Conservation (phyloP, 92 coral and sea anemone genomes). For the Bergia puertoricense region DNA sequence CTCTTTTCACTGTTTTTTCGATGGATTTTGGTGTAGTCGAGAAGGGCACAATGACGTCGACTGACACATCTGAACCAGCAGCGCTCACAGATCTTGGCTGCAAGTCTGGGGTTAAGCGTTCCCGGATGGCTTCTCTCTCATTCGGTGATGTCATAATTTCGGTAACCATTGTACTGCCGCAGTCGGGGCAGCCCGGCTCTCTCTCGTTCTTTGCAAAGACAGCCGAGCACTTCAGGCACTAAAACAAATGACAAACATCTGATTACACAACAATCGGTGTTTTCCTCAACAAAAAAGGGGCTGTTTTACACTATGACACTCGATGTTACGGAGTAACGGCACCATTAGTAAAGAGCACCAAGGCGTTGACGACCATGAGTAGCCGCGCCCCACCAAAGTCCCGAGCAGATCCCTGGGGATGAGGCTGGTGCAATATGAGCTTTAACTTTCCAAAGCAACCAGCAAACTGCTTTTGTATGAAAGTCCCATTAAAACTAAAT, state of each 20-base stretch:
- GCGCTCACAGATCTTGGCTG: conserved; percentile 45
- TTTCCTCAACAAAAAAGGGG: too few relatives aligned
- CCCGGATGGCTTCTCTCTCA: conserved; percentile 13
- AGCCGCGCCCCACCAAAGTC: too few relatives aligned
- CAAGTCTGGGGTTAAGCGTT: conserved; percentile 3
- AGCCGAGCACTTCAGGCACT: conserved; percentile 93
- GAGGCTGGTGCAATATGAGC: too few relatives aligned
- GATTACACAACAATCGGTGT: neutral
- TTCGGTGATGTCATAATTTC: conserved; percentile 52
- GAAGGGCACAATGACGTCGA: conserved; percentile 35
- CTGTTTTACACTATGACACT: too few relatives aligned
- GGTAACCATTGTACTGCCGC: conserved; percentile 77
- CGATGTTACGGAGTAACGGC: neutral
- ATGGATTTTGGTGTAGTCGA: neutral
- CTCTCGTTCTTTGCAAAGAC: conserved; percentile 53
- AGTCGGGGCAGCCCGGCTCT: conserved; percentile 69
- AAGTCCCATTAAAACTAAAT: too few relatives aligned
- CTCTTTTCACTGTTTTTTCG: neutral
- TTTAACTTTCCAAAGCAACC: too few relatives aligned
- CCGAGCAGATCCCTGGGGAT: too few relatives aligned
- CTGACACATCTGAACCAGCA: conserved; percentile 31
- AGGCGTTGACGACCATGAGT: too few relatives aligned
- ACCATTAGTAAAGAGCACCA: neutral
- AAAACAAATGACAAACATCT: neutral
- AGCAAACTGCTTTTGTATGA: too few relatives aligned